Base-by-base conservation (phyloP, 2,888 invertebrate genomes). In the Cheilosia vulpina region DNA sequence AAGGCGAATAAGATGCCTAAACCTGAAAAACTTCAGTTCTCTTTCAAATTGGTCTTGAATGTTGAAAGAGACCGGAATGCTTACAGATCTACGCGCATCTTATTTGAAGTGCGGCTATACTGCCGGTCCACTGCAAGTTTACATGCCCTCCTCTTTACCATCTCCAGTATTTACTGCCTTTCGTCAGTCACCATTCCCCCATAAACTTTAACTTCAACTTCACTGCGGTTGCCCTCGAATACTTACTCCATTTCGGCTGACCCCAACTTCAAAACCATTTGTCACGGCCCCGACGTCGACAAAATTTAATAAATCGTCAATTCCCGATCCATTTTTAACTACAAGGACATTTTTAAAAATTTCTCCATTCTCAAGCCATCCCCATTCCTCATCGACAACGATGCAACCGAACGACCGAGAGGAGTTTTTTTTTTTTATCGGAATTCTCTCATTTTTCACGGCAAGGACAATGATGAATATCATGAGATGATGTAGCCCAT, bases 401-500 rank as follows among this genome's bases (percentile, higher is more conserved):
- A 9, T 17, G 9, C n/a, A 6, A 17, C 45, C 27, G 6, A 27
- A 5, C 27, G 27, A 31, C 31, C 45, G 17, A 47, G 17, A 45
- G n/a, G 45, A 17, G 6, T 17, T 45, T 3, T 45, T 17, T 17
- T 45, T 45, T 45, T 15, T 27, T 15, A 24, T 15, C 24, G 17
- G 15, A 65, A 53, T 53, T 38, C 24, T 27, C 17, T 41, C 66
- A 66, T 66, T 53, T n/a, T 38, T 58, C 58, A 71, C 45, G 71
- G 55, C 63, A 21, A 43, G 52, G 24, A 24, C 53, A 63, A 57
- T 50, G 65, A 60, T 71, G 47, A 58, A 21, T 50, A 72, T 38
- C 24, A 27, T 24, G 24, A 31, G 24, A 17, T 63, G 63, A 53
- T 63, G 41, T 52, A 62, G 60, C 50, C 62, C 60, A 62, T 45